Evolutionary conservation across 2,888 invertebrate genomes (phyloP).

Genomic region (Callyntrura sp.): DNA sequence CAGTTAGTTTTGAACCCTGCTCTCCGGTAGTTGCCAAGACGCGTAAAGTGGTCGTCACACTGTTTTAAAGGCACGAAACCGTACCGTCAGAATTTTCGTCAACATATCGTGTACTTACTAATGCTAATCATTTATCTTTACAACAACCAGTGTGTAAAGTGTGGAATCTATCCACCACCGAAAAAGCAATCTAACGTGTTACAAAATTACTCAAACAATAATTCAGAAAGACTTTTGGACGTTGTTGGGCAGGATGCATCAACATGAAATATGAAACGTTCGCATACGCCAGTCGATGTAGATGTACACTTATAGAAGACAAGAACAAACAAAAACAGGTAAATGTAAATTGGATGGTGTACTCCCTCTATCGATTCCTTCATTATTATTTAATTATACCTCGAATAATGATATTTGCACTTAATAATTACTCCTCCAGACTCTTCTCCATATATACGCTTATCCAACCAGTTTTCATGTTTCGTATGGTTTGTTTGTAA

Average conservation of each 20-base stretch:
- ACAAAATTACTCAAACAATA: constrained; percentile 59
- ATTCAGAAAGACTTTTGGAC: background rate
- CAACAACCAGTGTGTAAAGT: background rate
- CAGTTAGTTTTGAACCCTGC: constrained; percentile 42
- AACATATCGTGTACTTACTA: background rate
- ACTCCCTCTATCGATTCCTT: constrained; percentile 46
- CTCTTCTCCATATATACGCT: constrained; percentile 28
- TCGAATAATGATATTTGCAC: constrained; percentile 70
- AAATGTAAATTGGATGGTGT: constrained; percentile 52
- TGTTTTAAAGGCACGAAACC: background rate
- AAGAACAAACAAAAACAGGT: constrained; percentile 32
- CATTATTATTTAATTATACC: constrained; percentile 66
- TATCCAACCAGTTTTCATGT: constrained; percentile 66
- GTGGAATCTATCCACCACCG: background rate
- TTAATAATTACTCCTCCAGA: constrained; percentile 63
- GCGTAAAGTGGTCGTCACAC: background rate
- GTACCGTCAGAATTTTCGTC: constrained; percentile 3
- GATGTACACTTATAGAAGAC: background rate
- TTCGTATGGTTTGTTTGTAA: constrained; percentile 12
- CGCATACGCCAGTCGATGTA: too few species aligned
- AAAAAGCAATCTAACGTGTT: constrained; percentile 51
- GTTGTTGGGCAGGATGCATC: background rate
- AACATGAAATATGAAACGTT: background rate
- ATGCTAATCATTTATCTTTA: background rate
- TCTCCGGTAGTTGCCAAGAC: background rate